Percentiles rank a stretch among this genome's conserved stretches.
Conservation (phyloP, 64 coral and sea anemone species). For the Pocillopora damicornis region DNA sequence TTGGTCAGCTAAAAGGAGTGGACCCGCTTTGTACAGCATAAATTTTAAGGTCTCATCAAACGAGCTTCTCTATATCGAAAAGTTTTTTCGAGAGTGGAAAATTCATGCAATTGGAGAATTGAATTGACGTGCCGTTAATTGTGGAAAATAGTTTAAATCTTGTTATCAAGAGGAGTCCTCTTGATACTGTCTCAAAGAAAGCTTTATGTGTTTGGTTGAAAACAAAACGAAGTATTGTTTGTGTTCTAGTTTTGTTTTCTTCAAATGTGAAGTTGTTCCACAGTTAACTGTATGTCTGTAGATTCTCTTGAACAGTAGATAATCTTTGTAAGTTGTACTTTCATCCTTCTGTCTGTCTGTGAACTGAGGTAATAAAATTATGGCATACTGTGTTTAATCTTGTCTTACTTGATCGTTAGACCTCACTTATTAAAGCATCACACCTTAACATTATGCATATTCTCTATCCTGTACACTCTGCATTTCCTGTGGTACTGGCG, state of each 20-base stretch:
- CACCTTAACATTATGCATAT: too few relatives aligned
- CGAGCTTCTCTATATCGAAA: background rate
- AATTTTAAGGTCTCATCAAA: background rate
- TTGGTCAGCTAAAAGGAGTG: background rate
- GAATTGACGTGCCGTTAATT: background rate
- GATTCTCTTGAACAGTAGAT: conserved; percentile 6
- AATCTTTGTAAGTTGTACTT: background rate
- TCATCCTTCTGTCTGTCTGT: conserved; percentile 20
- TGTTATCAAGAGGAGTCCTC: too few relatives aligned
- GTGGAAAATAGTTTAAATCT: background rate
- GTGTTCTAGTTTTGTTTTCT: background rate
- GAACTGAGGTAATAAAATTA: conserved; percentile 36
- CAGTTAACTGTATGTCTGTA: background rate
- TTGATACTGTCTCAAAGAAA: too few relatives aligned
- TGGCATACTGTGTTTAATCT: conserved; percentile 11
- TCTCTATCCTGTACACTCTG: too few relatives aligned
- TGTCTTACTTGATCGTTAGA: too few relatives aligned
- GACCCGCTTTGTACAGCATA: background rate
- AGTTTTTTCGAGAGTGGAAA: background rate
- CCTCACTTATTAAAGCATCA: too few relatives aligned
- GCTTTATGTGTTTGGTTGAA: too few relatives aligned
- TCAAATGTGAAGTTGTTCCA: background rate
- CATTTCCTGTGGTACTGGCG: too few relatives aligned
- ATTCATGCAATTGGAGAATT: background rate
- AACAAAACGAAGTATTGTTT: background rate